Evolutionary conservation across 2,888 invertebrate species (phyloP), one percentile per base, ranked within the genome.

Genomic region (Aleiodes testaceus): DNA sequence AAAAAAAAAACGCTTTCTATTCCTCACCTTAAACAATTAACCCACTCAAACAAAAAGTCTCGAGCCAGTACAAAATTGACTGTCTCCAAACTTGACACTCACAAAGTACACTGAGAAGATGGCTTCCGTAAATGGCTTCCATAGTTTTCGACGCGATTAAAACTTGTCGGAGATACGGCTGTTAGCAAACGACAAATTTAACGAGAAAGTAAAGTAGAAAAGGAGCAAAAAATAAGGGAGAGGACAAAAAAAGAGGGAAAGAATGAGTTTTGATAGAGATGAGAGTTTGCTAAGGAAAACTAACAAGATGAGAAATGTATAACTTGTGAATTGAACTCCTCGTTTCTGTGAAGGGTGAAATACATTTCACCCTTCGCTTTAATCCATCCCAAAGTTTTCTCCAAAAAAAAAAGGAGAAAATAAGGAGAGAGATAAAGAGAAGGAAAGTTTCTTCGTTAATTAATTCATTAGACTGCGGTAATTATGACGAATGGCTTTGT

Each of bases 131-230:
- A 74, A 71, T 69, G 69, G 66, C 67, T 67, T 74, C 20, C 72
- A 69, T 44, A 74, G 72, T 72, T 70, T 36, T 69, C 74, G 59
- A 74, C 69, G 66, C 74, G 74, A 74, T 74, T 74, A 72, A 72
- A 74, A 74, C 69, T 70, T 72, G 59, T 50, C 47, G 55, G 47
- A 50, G 61, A 74, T 69, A 69, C 59, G 69, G 50, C 59, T 45
- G 44, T 65, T 61, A 68, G 74, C 55, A 45, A 69, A 42, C 45
- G 59, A 72, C 66, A 50, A 68, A 69, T 63, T 70, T 63, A 71
- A 66, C 47, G 66, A 73, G 72, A 63, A 50, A 50, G 36, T 72
- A 63, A 72, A 50, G 59, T 66, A 63, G 49, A 63, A 47, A 68
- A 63, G 47, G 52, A 59, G 26, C 14, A 61, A 69, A 53, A 72